These are phyloP conservation scores for Numenius phaeopus DNA, from an alignment of 2,797 vertebrate species.

Conservation along the genomic window DNA sequence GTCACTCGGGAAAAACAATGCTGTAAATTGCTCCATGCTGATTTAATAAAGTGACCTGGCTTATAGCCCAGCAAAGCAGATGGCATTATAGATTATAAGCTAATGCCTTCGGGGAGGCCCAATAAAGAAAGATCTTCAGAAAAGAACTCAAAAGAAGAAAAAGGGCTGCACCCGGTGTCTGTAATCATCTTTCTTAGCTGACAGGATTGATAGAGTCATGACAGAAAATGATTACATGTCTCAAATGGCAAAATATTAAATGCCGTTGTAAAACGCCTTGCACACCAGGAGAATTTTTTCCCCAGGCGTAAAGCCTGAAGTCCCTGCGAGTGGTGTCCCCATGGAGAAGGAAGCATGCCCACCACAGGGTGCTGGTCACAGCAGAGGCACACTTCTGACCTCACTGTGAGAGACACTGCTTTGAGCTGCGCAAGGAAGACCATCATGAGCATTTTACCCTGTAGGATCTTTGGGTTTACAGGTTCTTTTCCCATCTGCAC, in stretches of 20 bases:
- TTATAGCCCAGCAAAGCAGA: slow-evolving; percentile 66
- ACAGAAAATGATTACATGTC: background rate
- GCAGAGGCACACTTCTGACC: background rate
- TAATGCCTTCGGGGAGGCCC: slow-evolving; percentile 50
- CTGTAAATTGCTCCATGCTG: slow-evolving; percentile 7
- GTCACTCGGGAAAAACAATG: background rate
- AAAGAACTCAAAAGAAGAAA: slow-evolving; percentile 37
- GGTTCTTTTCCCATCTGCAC: background rate
- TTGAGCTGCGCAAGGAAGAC: background rate
- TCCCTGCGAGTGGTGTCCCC: background rate
- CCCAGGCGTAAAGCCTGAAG: background rate
- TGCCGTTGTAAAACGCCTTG: background rate
- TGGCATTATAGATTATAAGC: slow-evolving; percentile 55
- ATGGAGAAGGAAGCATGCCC: background rate
- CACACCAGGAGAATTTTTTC: background rate
- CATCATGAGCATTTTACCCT: background rate
- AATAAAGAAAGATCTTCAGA: background rate
- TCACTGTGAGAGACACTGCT: rapidly evolving
- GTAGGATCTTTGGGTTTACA: background rate
- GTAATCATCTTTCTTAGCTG: background rate
- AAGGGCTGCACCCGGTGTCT: background rate
- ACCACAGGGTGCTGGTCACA: rapidly evolving
- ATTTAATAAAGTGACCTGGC: slow-evolving; percentile 65
- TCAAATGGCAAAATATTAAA: background rate
- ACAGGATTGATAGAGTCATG: background rate